These are phyloP conservation scores for Mimumesa dahlbomi DNA, from an alignment of 2,888 invertebrate genomes.

Conservation along the genomic window DNA sequence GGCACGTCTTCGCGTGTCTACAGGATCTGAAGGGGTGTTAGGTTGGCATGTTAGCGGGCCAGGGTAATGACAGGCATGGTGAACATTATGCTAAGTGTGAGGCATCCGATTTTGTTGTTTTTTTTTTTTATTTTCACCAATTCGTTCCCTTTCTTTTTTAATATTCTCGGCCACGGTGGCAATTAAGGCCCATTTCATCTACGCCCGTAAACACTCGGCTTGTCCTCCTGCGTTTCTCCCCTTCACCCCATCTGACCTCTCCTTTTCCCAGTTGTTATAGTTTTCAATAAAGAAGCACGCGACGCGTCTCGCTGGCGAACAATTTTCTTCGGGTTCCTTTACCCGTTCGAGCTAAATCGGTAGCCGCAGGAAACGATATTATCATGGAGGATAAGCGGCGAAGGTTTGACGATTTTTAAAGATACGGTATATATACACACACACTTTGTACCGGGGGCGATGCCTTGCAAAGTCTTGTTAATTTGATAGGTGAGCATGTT, in stretches of 20 bases:
- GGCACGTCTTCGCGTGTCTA: conserved; percentile 61
- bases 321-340: conserved; percentile 35
- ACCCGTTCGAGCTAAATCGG: conserved; percentile 25
- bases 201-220: conserved; percentile 33
- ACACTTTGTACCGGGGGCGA: too few relatives aligned
- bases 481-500: too few relatives aligned
- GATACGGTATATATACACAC: too few relatives aligned
- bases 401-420: too few relatives aligned
- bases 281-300: conserved; percentile 65
- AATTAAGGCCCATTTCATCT: conserved; percentile 56
- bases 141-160: conserved; percentile 11
- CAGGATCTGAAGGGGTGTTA: conserved; percentile 49
- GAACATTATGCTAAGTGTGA: conserved; percentile 69
- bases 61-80: conserved; percentile 66
- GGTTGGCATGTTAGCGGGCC: conserved; percentile 65
- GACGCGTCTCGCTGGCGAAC: conserved; percentile 35
- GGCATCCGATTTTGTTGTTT: conserved; percentile 42
- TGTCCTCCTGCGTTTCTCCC: conserved; percentile 9
- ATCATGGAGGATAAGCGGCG: too few relatives aligned
- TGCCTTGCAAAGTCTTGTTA: too few relatives aligned
- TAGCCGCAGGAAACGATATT: conserved; percentile 32
- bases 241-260: conserved; percentile 17
- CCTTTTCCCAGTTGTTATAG: conserved; percentile 23
- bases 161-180: conserved; percentile 23
- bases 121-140: conserved; percentile 27